Evolutionary conservation across 2,888 invertebrate species (phyloP), one percentile per base, ranked within the genome.

Genomic region (Ornithoptera priamus): DNA sequence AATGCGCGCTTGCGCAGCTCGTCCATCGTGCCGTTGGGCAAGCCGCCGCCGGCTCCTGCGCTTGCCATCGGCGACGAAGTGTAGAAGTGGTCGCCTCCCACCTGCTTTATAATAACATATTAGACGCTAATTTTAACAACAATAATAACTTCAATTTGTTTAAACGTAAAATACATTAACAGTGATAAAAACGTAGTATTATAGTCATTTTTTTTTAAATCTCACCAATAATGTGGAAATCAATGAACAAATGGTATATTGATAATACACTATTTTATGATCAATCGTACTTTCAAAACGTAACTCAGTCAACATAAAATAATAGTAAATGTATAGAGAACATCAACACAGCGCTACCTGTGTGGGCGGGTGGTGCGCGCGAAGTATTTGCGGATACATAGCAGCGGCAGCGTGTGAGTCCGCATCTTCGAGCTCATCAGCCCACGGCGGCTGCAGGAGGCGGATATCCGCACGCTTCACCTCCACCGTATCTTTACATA

Each of bases 381-480:
- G 80, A 70, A 86, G 72, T 71, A 82, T 90, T 77, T 83, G 87
- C 71, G 81, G 85, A 81, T 86, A 89, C 80, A 86, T 81, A 17
- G 80, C 82, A 72, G 85, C 77, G 36, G 84, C 80, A 0, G 85
- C 80, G 66, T 87, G 88, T 6, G 89, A 84, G 57, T 91, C 90
- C 0, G 94, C 90, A 78, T 96, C 96, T 79, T 96, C 97, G 71
- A 99, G 87, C 89, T 99, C 99, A 80, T 99, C 99, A 91, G 96
- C 97, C 99, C 99, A 99, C 0, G 99, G 99, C 20, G 99, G 98
- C 82, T 96, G 95, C 75, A 99, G 92, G 39, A 99, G 94, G 36
- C 99, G 94, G 71, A 99, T 93, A 85, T 98, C 98, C 6, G 99
- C 97, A 56, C 99, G 94, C 81, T 97, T 96, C 73, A 98, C 97